Evolutionary conservation across 2,113 vertebrate genomes (phyloP), one percentile per base, ranked within the genome.

Genomic region (Turdus rufiventris): DNA sequence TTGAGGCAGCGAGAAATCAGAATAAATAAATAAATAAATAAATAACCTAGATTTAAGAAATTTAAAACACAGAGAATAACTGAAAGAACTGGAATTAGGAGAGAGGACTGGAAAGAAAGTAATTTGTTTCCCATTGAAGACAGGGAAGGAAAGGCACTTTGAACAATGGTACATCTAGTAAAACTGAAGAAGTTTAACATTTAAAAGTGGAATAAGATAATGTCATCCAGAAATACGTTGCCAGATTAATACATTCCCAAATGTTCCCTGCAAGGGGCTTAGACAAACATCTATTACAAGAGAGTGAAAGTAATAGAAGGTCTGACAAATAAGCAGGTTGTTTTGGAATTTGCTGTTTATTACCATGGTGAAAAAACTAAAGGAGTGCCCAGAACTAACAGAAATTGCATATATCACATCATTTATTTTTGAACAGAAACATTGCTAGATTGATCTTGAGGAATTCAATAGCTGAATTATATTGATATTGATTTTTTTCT

Each of bases 121-220:
- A 11, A 38, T 54, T 34, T 0, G 1, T 7, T 23, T 53, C 5
- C 51, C 31, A 3, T 6, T n/a, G 26, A 20, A 20, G 8, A 40
- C 9, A 62, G 5, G 3, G 20, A 79, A 72, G 24, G 15, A 70
- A 60, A 79, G 43, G 42, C 18, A 45, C 34, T 16, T 34, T 21
- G 7, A 34, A 74, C 33, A 56, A 13, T 25, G 23, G 3, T 40
- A 7, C 13, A 25, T 33, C 12, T 56, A 23, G 18, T 45, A 65
- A 83, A 56, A 54, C 5, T n/a, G 15, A 40, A 48, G 10, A 58
- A 38, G 5, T 33, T 54, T 40, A 70, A 28, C 6, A 18, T 42
- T 33, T 56, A 47, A 38, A 9, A 70, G 5, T 8, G 24, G 40
- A 75, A 56, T 34, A 75, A 60, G 7, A 40, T 29, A 0, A 23